phyloP scores from a whole-genome alignment of 2,797 vertebrate genomes.

The Periophthalmus magnuspinnatus region DNA sequence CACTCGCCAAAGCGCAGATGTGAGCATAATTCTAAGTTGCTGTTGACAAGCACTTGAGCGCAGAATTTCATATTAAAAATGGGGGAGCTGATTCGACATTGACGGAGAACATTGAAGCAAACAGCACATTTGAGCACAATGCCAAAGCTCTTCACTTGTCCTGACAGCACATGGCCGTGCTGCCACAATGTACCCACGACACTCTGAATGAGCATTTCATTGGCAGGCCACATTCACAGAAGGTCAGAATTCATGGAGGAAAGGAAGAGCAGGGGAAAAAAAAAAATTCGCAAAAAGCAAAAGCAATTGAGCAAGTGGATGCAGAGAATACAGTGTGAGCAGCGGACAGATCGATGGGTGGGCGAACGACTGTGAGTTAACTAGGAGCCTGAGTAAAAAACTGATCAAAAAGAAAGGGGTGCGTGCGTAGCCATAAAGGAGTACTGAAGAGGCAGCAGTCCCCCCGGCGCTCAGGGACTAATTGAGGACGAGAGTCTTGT shows the following conservation, averaged over 20 bases:
- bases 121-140: slow-evolving; percentile 71
- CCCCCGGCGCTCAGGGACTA: slow-evolving; percentile 58
- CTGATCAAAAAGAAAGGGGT: slow-evolving; percentile 54
- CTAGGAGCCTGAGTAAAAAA: slow-evolving; percentile 70
- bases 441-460: slow-evolving; percentile 54
- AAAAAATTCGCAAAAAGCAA: slow-evolving; percentile 45
- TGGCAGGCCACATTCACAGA: slow-evolving; percentile 61
- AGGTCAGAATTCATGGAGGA: slow-evolving; percentile 73
- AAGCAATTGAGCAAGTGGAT: slow-evolving; percentile 57
- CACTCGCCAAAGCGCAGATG: slow-evolving; percentile 30
- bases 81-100: slow-evolving; percentile 66
- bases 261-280: slow-evolving; percentile 1
- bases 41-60: slow-evolving; percentile 66
- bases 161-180: slow-evolving; percentile 70
- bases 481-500: slow-evolving; percentile 64
- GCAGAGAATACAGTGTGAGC: slow-evolving; percentile 48
- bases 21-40: slow-evolving; percentile 50
- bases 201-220: slow-evolving; percentile 68
- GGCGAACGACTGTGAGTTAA: slow-evolving; percentile 60
- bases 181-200: slow-evolving; percentile 64
- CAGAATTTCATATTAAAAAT: slow-evolving; percentile 64
- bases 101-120: slow-evolving; percentile 72
- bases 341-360: slow-evolving; percentile 63
- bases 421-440: slow-evolving; percentile 43
- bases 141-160: slow-evolving; percentile 72